phyloP scores from a whole-genome alignment of 35 echinoderm and acorn worm species.

The Heliocidaris erythrogramma region DNA sequence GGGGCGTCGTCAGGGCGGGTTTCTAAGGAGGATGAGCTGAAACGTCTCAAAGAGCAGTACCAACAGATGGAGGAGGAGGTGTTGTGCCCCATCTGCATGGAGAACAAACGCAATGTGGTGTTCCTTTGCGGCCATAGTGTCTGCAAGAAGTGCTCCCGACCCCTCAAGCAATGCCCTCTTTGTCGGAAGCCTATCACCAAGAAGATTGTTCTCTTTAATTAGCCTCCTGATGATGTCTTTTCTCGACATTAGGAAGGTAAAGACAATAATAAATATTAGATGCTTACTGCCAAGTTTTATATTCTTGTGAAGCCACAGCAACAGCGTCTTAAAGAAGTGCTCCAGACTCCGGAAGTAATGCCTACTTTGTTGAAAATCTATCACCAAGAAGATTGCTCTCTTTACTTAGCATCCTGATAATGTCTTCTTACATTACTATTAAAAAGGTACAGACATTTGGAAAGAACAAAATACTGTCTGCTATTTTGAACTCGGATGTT shows the following conservation, averaged over 20 bases:
- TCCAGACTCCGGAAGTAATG: no score
- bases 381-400: constrained; percentile 72
- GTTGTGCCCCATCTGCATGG: constrained; percentile 92
- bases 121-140: constrained; percentile 90
- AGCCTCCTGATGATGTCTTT: neutral
- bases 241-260: neutral
- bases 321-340: no score
- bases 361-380: no score
- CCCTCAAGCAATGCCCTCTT: constrained; percentile 91
- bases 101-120: constrained; percentile 69
- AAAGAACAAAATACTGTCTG: no score
- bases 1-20: neutral
- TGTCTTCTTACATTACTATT: neutral
- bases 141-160: constrained; percentile 89
- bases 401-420: neutral
- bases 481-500: no score
- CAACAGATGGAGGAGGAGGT: constrained; percentile 68
- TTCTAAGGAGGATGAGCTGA: constrained; percentile 39
- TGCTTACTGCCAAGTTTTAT: neutral
- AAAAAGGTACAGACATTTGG: neutral
- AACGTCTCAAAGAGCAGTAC: constrained; percentile 38
- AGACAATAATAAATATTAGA: neutral
- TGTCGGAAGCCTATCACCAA: constrained; percentile 95
- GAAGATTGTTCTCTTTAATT: constrained; percentile 68
- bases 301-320: neutral